A percentile compares a stretch with the other conserved stretches of the same genome.
phyloP scores from a whole-genome alignment of 1,140 invertebrate genomes.

The Linepithema humile region DNA sequence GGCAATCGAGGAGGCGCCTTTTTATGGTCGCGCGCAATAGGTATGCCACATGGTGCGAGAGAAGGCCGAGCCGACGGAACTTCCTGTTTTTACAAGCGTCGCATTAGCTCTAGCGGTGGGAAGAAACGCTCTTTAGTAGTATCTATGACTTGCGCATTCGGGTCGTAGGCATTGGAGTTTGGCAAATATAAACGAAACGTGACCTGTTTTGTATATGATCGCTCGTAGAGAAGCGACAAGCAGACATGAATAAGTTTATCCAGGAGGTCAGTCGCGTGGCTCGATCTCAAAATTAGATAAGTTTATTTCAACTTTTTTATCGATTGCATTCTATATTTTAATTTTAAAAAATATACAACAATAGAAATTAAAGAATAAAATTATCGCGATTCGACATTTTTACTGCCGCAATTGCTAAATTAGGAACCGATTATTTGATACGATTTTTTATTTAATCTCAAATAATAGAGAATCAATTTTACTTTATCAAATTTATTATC shows the following conservation, averaged over 20 bases:
- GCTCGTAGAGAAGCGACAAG: not conserved
- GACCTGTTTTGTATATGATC: conserved; percentile 11
- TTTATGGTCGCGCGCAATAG: conserved; percentile 28
- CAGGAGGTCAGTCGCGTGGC: not conserved
- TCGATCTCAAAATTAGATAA: not conserved
- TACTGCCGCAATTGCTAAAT: not conserved
- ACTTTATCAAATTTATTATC: not conserved
- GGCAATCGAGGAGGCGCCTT: not conserved
- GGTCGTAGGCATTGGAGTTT: not conserved
- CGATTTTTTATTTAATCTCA: not conserved
- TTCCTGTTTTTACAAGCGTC: conserved; percentile 16
- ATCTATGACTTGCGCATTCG: not conserved
- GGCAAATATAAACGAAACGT: conserved; percentile 6
- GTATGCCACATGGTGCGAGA: not conserved
- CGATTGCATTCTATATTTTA: not conserved
- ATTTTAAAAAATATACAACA: not conserved
- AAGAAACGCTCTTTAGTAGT: not conserved
- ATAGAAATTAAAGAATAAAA: not conserved
- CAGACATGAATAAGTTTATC: not conserved
- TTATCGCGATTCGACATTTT: not conserved
- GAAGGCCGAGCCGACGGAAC: not conserved
- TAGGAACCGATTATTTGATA: not conserved
- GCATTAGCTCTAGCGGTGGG: not conserved
- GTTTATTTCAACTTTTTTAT: not conserved
- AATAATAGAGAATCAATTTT: not conserved